Evolutionary conservation across 1,140 invertebrate species (phyloP).

Genomic region (Drosophila biarmipes): DNA sequence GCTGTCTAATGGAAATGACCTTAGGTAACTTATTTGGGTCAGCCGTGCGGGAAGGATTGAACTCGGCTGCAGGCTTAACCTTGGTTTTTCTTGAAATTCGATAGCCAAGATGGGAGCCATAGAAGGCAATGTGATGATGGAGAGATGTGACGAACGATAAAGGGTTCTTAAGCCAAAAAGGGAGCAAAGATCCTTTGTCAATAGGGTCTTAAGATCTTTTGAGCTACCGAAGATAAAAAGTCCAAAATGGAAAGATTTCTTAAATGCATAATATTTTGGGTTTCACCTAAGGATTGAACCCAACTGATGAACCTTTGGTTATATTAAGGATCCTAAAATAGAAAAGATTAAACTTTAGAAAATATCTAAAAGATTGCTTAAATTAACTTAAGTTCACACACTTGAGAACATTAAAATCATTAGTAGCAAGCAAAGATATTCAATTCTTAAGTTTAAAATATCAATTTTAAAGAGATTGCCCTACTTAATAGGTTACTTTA

Average conservation of each 20-base stretch:
- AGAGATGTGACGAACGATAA: constrained; percentile 14
- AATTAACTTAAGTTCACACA: too few species aligned
- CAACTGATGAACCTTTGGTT: background rate
- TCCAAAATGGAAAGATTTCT: background rate
- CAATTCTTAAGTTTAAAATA: background rate
- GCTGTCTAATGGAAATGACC: constrained; percentile 36
- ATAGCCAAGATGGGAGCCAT: constrained; percentile 1
- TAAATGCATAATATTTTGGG: background rate
- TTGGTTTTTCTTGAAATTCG: constrained; percentile 6
- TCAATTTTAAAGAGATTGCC: background rate
- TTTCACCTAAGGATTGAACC: background rate
- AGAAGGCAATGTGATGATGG: background rate
- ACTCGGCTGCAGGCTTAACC: background rate
- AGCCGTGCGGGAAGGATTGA: constrained; percentile 32
- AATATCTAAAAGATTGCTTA: background rate
- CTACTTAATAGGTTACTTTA: background rate
- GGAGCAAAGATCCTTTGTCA: background rate
- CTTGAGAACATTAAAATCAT: too few species aligned
- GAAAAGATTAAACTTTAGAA: background rate
- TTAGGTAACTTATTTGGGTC: constrained; percentile 42
- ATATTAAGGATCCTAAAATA: too few species aligned
- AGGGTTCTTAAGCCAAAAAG: background rate
- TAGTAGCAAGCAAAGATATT: too few species aligned
- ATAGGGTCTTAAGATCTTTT: background rate
- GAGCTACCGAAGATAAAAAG: background rate